phyloP scores from a whole-genome alignment of 2,797 vertebrate species.

The Delichon dasypus region DNA sequence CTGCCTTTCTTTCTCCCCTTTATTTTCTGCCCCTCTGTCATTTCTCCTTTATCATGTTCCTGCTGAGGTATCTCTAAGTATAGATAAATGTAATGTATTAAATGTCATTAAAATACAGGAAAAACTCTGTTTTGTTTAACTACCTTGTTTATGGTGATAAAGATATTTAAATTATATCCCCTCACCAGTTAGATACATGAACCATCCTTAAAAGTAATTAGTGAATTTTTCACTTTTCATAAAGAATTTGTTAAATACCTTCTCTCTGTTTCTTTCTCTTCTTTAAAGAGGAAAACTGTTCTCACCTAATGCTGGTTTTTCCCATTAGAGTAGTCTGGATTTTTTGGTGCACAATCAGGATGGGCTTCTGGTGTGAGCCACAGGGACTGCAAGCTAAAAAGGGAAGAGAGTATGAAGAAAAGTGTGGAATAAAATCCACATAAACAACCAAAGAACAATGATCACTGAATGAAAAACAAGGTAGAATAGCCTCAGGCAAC shows the following conservation, averaged over 20 bases:
- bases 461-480: conserved; percentile 32
- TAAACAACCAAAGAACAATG: background rate
- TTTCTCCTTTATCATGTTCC: background rate
- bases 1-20: background rate
- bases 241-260: background rate
- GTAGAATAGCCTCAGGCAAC: background rate
- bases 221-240: background rate
- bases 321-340: background rate
- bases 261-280: background rate
- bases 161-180: background rate
- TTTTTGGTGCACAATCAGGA: background rate
- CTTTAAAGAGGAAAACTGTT: background rate
- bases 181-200: background rate
- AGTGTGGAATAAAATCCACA: background rate
- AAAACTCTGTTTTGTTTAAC: background rate
- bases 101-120: background rate
- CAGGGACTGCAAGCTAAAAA: conserved; percentile 1
- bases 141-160: background rate
- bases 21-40: background rate
- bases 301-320: background rate
- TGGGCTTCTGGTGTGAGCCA: background rate
- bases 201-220: background rate
- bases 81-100: background rate
- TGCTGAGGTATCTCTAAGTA: background rate
- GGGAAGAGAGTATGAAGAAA: background rate